Evolutionary conservation across 92 coral and sea anemone species (phyloP).

Genomic region (Phenganax marumi): DNA sequence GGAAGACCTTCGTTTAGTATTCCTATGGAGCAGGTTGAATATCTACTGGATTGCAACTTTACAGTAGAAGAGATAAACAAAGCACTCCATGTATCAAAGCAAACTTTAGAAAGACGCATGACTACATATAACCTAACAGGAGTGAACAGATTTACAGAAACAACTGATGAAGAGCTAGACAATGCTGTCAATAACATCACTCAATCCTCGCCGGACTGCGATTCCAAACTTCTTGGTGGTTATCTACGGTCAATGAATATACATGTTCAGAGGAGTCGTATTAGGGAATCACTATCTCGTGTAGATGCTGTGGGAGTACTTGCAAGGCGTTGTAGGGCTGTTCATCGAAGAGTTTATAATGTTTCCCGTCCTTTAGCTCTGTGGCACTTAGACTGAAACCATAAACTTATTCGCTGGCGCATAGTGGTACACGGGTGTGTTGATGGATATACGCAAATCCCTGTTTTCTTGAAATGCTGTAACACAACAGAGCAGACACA

Average conservation of each 20-base stretch:
- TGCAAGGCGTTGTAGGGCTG: constrained; percentile 38
- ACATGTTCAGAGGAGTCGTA: too few relatives aligned
- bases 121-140: too few relatives aligned
- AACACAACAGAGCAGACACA: too few relatives aligned
- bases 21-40: too few relatives aligned
- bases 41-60: too few relatives aligned
- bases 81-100: constrained; percentile 30
- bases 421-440: too few relatives aligned
- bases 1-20: constrained; percentile 53
- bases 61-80: too few relatives aligned
- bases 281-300: too few relatives aligned
- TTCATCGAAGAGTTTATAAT: constrained; percentile 42
- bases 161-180: too few relatives aligned
- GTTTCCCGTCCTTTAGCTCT: constrained; percentile 26
- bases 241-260: constrained; percentile 37
- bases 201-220: constrained; percentile 43
- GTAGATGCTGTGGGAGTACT: constrained; percentile 37
- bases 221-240: constrained; percentile 45
- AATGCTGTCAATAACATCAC: constrained; percentile 24
- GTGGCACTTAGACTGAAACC: constrained; percentile 53
- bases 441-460: constrained; percentile 32
- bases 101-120: constrained; percentile 47
- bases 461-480: too few relatives aligned
- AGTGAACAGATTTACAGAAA: constrained; percentile 32
- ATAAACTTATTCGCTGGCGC: constrained; percentile 43